Evolutionary conservation across 2,888 invertebrate genomes (phyloP), one percentile per base, ranked within the genome.

Genomic region (Camponotus fellah): DNA sequence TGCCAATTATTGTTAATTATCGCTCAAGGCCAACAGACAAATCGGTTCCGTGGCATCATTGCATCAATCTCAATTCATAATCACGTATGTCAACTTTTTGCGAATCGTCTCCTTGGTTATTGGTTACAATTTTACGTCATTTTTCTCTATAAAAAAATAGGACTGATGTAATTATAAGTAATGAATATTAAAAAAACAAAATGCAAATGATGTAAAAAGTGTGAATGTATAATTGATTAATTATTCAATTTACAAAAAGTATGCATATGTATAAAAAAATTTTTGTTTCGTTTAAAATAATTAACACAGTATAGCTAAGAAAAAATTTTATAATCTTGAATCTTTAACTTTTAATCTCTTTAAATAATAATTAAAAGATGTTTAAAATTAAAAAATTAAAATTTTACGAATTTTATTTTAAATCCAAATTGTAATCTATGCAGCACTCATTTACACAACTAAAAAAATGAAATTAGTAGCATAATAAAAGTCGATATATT

Each of bases 1-100:
- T 85, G 87, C 85, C 88, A 89, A 90, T 90, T 89, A 90, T 90
- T 83, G 84, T 88, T 53, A 53, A 53, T 53, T 85, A 87, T 89
- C 89, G 85, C 82, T 62, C 90, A 90, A 90, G 90, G 89, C 82
- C 86, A 82, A 74, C 49, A 83, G 83, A 82, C 83, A 69, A 72
- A 87, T 87, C 84, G 69, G 87, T 86, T 85, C 77, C 89, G 85
- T 46, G n/a, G 43, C 66, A 40, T 17, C 60, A 43, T 46, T 53
- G 37, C 75, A 62, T 17, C 64, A 56, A 37, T 76, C 75, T 71
- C 82, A 46, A 3, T 58, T 65, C 53, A 12, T 26, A 46, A 26
- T 26, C 17, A 17, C 26, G n/a, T 65, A 32, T 12, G n/a, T 46
- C 34, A 21, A 64, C 17, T 74, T 60, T 10, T 46, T 21, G 49